Evolutionary conservation across 1,140 invertebrate species (phyloP), one percentile per base, ranked within the genome.

Genomic region (Paralvinella palmiformis): DNA sequence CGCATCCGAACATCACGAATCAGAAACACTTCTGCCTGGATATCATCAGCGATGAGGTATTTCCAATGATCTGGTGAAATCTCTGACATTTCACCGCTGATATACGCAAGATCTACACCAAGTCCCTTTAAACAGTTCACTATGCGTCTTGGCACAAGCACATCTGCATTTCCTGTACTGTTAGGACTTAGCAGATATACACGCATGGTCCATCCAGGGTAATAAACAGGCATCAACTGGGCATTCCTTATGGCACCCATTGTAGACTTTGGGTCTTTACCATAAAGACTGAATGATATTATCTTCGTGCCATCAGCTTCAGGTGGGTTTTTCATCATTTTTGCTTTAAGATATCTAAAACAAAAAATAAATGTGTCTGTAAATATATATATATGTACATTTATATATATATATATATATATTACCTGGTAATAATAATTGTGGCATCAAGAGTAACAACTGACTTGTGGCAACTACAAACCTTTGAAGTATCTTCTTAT

Each of bases 11-110:
- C 20, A 65, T 79, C 76, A 29, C 77, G 58, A 10, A 71, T 65
- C 22, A 75, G 41, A 61, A 77, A 76, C 37, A 71, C 50, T 22
- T 73, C 66, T 17, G 78, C 75, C 1, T 67, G 62, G 3, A 71
- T 69, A 55, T 78, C 77, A 10, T 63, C 74, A 48, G 75, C 62
- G 2, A 69, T 64, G 3, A 78, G 52, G 59, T 73, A 77, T 35
- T 74, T 69, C 75, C 73, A 77, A 41, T 45, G 41, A 20, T 45
- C 45, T 3, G 60, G 60, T 17, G 60, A 45, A 32, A 62, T 62
- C 10, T 31, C 44, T 10, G 22, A 20, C 2, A 22, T 20, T 2
- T 17, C 6, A 20, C 13, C 22, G 27, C 53, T 41, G 15, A 62
- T 45, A 10, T 27, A 2, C 15, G 45, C 24, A 13, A 62, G 20